phyloP scores from a whole-genome alignment of 1,140 invertebrate species.

The Drosophila baimaii region DNA sequence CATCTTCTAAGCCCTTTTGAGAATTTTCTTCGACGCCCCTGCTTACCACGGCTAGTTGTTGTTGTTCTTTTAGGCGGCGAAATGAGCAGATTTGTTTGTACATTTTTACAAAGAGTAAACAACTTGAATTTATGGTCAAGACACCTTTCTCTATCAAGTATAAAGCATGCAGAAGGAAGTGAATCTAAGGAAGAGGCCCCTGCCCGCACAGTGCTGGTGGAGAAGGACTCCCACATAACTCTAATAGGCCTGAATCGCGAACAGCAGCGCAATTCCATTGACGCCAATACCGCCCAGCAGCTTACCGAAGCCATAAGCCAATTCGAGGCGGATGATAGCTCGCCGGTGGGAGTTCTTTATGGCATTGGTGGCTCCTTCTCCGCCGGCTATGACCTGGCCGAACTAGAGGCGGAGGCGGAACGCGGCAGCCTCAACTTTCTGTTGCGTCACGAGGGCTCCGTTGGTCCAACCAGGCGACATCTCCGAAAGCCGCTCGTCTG shows the following conservation, averaged over 20 bases:
- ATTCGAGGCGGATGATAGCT: slow-evolving; percentile 91
- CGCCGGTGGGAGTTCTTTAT: slow-evolving; percentile 91
- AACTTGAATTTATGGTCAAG: slow-evolving; percentile 15
- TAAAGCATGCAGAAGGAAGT: slow-evolving; percentile 4
- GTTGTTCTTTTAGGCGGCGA: slow-evolving; percentile 26
- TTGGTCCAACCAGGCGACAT: slow-evolving; percentile 87
- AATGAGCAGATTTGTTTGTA: slow-evolving; percentile 62
- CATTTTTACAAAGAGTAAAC: slow-evolving; percentile 20
- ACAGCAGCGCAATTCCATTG: slow-evolving; percentile 91
- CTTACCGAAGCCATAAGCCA: slow-evolving; percentile 89
- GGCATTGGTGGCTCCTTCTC: slow-evolving; percentile 96
- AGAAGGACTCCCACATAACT: slow-evolving; percentile 86
- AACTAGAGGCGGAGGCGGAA: slow-evolving; percentile 84
- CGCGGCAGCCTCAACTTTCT: slow-evolving; percentile 71
- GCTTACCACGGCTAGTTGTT: background rate
- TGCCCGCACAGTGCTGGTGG: slow-evolving; percentile 58
- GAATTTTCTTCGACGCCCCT: background rate
- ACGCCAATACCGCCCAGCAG: slow-evolving; percentile 87
- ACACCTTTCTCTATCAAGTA: slow-evolving; percentile 14
- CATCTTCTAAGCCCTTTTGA: too few species aligned
- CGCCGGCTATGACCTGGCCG: slow-evolving; percentile 93
- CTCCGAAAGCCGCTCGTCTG: slow-evolving; percentile 93
- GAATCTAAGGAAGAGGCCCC: background rate
- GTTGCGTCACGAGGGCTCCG: slow-evolving; percentile 71
- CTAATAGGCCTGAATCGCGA: slow-evolving; percentile 95